These are phyloP conservation scores for Nerophis ophidion DNA, from an alignment of 2,113 vertebrate genomes.

Conservation along the genomic window DNA sequence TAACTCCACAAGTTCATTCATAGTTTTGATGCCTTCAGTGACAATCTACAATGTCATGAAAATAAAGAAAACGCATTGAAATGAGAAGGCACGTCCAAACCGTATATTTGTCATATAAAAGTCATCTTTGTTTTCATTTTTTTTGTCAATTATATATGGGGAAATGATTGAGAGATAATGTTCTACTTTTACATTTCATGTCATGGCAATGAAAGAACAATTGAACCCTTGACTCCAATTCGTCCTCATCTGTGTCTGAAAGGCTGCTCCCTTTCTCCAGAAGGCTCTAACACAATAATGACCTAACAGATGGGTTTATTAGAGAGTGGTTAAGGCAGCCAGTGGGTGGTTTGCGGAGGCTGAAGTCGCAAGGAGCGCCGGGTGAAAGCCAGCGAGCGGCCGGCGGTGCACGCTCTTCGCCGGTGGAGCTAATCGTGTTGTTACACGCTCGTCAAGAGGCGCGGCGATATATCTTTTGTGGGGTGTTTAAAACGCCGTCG, in stretches of 20 bases:
- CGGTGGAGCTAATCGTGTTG: constrained; percentile 34
- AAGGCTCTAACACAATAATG: constrained; percentile 68
- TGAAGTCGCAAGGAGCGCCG: constrained; percentile 48
- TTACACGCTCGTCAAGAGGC: constrained; percentile 8
- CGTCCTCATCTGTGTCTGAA: constrained; percentile 22
- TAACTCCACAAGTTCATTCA: too few species aligned
- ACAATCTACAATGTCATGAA: too few species aligned
- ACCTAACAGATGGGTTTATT: constrained; percentile 78
- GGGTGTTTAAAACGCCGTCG: constrained; percentile 17
- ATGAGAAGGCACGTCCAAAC: too few species aligned
- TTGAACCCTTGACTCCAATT: neutral
- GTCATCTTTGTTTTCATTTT: too few species aligned
- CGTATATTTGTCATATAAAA: too few species aligned
- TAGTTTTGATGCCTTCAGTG: too few species aligned
- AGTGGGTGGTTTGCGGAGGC: constrained; percentile 63
- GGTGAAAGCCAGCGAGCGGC: constrained; percentile 49
- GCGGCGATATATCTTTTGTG: neutral
- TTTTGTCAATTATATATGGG: too few species aligned
- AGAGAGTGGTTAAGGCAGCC: constrained; percentile 66
- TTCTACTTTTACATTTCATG: too few species aligned
- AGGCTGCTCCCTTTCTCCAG: constrained; percentile 53
- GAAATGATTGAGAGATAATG: too few species aligned
- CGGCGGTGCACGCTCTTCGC: constrained; percentile 29
- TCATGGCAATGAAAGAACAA: neutral
- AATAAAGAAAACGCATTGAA: too few species aligned